Percentiles rank a stretch among this genome's conserved stretches.
These are phyloP conservation scores for Nasua narica DNA, from an alignment of 2,797 vertebrate genomes.

Conservation along the genomic window DNA sequence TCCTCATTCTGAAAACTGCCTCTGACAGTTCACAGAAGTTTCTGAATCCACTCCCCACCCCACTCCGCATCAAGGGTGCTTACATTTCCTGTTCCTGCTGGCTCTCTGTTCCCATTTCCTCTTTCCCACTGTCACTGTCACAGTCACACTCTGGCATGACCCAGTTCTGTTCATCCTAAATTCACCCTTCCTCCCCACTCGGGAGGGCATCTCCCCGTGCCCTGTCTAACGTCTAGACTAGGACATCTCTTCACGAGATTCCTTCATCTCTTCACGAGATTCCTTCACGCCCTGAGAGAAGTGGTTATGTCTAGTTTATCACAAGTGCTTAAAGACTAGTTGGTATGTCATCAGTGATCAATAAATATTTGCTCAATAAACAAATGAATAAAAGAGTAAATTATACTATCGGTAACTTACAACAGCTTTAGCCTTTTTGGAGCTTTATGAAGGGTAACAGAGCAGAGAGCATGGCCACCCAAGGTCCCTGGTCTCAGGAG, in stretches of 20 bases:
- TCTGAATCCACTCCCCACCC: background rate
- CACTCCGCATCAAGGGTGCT: background rate
- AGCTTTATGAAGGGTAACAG: background rate
- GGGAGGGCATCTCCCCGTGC: background rate
- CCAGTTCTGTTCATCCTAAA: background rate
- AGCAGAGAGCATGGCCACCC: background rate
- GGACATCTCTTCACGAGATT: background rate
- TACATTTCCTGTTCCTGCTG: background rate
- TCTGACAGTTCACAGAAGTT: background rate
- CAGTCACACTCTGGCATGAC: background rate
- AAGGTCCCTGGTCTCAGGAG: too few relatives aligned
- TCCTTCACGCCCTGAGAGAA: background rate
- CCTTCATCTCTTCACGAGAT: too few relatives aligned
- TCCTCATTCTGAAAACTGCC: background rate
- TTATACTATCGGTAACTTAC: background rate
- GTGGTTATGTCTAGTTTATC: background rate
- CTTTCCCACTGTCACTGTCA: background rate
- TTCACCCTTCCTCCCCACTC: background rate
- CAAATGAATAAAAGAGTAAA: background rate
- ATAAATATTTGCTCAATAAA: background rate
- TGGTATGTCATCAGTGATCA: background rate
- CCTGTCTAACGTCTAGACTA: background rate
- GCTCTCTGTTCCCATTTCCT: background rate
- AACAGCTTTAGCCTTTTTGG: background rate
- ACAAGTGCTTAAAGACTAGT: background rate